A percentile compares a stretch with the other conserved stretches of the same genome.
These are phyloP conservation scores for Lypha dubia DNA, from an alignment of 2,888 invertebrate genomes.

Conservation along the genomic window DNA sequence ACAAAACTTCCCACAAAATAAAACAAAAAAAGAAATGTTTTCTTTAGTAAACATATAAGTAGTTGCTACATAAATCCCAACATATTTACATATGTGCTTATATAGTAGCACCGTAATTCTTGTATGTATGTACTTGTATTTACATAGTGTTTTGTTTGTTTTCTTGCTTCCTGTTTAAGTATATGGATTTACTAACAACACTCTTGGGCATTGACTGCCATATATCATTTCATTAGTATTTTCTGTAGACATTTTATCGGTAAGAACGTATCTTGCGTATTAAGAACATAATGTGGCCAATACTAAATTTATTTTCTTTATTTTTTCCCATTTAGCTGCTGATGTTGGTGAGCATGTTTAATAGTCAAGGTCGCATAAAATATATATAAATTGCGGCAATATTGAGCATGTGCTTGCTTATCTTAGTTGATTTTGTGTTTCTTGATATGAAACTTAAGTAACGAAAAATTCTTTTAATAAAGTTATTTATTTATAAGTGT, in stretches of 20 bases:
- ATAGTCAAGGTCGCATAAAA: slow-evolving; percentile 19
- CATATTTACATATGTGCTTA: no score
- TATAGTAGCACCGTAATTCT: no score
- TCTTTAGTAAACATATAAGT: background rate
- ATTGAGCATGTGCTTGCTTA: slow-evolving; percentile 3
- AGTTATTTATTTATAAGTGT: slow-evolving; percentile 32
- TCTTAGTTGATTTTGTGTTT: background rate
- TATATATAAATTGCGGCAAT: slow-evolving; percentile 30
- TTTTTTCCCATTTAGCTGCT: slow-evolving; percentile 16
- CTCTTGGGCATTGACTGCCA: slow-evolving; percentile 44
- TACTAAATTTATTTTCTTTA: slow-evolving; percentile 12
- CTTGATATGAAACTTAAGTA: slow-evolving; percentile 25
- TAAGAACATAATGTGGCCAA: slow-evolving; percentile 33
- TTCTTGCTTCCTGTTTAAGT: background rate
- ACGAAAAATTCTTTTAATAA: slow-evolving; percentile 43
- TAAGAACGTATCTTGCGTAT: slow-evolving; percentile 26
- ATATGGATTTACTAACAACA: slow-evolving; percentile 38
- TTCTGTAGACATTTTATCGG: slow-evolving; percentile 26
- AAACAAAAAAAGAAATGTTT: no score
- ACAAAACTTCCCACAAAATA: no score
- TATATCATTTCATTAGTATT: slow-evolving; percentile 30
- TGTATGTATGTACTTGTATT: no score
- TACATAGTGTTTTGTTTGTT: background rate
- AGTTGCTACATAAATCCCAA: background rate
- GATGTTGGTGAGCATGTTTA: slow-evolving; percentile 33